Base-by-base conservation (phyloP, 2,888 invertebrate genomes). In the Argyra leucocephala region DNA sequence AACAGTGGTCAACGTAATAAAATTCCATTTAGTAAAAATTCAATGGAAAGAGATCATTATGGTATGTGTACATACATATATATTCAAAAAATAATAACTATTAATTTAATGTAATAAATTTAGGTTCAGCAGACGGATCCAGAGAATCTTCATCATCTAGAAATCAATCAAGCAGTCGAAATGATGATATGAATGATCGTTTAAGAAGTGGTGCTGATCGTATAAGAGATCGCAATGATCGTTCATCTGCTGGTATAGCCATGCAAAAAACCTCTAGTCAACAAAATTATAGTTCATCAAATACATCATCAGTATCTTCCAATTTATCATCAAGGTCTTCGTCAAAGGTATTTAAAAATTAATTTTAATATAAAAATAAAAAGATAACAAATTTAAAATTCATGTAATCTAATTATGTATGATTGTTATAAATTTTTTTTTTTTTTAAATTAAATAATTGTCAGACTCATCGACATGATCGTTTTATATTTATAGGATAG, bases 61-160 rank as follows among this genome's bases (percentile, higher is more conserved):
- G 74, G 76, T 67, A 68, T 74, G 67, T 72, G 74, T 75, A 63
- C 62, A 3, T 10, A 61, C 12, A 59, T 18, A 22, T n/a, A 22
- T 64, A 5, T n/a, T 21, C 22, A 7, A 10, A 31, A 59, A 31
- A 1, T 60, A 36, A 23, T 48, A 3, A 9, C n/a, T 62, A 22
- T n/a, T 57, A 60, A 21, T 10, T 58, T 60, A 9, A 24, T 26
- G 22, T 37, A 59, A 21, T 63, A 48, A 62, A 22, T 23, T 64
- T 63, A 57, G 83, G 85, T 64, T 85, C 85, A 61, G 83, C 85
- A 67, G 84, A 85, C 67, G 76, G 83, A 12, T 81, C 81, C 5
- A 75, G 80, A 36, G 82, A 81, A 69, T 81, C 73, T 64, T 79
- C 79, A 0, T 74, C 77, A 2, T 76, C 79, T 3, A 74, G 77